Base-by-base conservation (phyloP, 1,140 invertebrate species). In the Tetraneura akinire region DNA sequence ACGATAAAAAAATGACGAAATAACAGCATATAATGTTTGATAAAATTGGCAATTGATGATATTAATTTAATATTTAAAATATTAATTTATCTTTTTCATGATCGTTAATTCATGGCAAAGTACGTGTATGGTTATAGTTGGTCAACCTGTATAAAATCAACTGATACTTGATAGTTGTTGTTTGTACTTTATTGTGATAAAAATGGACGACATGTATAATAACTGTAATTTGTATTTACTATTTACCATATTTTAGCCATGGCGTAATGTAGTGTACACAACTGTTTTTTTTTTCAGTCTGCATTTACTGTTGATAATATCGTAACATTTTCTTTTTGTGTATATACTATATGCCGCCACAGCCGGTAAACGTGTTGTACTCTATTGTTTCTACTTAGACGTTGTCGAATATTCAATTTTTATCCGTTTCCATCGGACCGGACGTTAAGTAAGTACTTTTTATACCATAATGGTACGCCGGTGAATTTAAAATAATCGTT, bases 371-470 rank as follows among this genome's bases (percentile, higher is more conserved):
- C 66, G 45, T 62, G 16, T 8, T 29, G 32, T 3, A 29, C 23
- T 9, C 14, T 23, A n/a, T n/a, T 53, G 53, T 13, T 57, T 57
- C 53, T 9, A 1, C 8, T 23, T 10, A 14, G 9, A 5, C 42
- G n/a, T 14, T 47, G 4, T 21, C 13, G 16, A 74, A 11, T 60
- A n/a, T n/a, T n/a, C n/a, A n/a, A n/a, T n/a, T 78, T 78, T 78
- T 21, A 78, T 78, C 74, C 74, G 23, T 78, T 78, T 78, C 55
- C 55, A 78, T 78, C 74, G 37, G 21, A 57, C 37, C 53, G n/a
- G 37, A 60, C n/a, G n/a, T 23, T 13, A n/a, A 6, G 74, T 78
- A 78, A 78, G 74, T 78, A 60, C 32, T 16, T 3, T n/a, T n/a
- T n/a, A n/a, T n/a, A n/a, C n/a, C n/a, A n/a, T n/a, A n/a, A n/a